These are phyloP conservation scores for Corydoras sp. DNA, from an alignment of 2,113 vertebrate species.

Conservation along the genomic window DNA sequence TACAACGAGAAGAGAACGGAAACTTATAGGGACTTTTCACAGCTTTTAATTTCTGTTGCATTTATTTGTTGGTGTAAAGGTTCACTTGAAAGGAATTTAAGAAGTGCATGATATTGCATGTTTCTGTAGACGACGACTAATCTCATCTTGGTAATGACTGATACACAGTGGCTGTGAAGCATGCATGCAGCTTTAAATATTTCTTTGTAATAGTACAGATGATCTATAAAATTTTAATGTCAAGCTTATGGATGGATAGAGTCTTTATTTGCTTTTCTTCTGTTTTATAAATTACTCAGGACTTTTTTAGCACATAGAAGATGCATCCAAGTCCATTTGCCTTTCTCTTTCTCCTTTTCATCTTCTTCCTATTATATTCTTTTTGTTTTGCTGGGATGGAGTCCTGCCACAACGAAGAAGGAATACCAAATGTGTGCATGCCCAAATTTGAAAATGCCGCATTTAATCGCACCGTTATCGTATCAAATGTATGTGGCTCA, in stretches of 20 bases:
- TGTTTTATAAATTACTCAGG: neutral
- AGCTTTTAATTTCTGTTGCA: conserved; percentile 9
- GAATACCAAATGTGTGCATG: conserved; percentile 73
- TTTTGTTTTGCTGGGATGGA: conserved; percentile 59
- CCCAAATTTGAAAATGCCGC: conserved; percentile 85
- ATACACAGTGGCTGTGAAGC: neutral
- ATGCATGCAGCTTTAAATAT: neutral
- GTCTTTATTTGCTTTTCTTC: neutral
- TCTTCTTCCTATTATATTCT: conserved; percentile 36
- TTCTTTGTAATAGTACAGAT: neutral
- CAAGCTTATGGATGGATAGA: conserved; percentile 12
- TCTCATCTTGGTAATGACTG: neutral
- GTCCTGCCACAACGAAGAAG: conserved; percentile 69
- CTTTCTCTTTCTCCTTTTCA: conserved; percentile 34
- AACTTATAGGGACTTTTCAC: conserved; percentile 1
- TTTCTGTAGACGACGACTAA: neutral
- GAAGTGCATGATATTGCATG: conserved; percentile 5
- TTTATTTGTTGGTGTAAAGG: conserved; percentile 6
- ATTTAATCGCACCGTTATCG: conserved; percentile 67
- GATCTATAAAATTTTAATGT: neutral
- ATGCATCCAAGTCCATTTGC: neutral
- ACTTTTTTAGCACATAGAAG: neutral
- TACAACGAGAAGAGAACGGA: conserved; percentile 6
- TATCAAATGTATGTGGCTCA: conserved; percentile 76
- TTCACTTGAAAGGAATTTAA: neutral